These are phyloP conservation scores for Rousettus leschenaultii DNA, from an alignment of 2,113 vertebrate species.

Conservation along the genomic window DNA sequence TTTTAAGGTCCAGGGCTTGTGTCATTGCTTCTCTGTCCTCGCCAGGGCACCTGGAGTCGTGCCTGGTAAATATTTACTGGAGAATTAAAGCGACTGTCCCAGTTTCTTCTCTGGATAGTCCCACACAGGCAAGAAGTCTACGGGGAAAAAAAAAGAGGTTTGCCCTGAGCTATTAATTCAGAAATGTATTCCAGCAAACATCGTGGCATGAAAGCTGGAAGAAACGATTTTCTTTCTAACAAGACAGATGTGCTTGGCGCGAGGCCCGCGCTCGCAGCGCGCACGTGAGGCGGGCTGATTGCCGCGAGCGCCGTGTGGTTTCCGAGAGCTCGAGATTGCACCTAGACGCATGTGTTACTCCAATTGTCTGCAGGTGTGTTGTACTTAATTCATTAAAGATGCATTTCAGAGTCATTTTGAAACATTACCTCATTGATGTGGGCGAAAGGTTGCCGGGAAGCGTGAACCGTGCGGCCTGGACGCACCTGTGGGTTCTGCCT, in stretches of 20 bases:
- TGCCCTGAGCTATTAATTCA: not conserved
- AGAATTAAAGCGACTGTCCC: too few relatives aligned
- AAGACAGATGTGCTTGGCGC: slow-evolving; percentile 26
- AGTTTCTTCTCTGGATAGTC: not conserved
- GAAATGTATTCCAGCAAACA: not conserved
- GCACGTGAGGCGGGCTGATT: not conserved
- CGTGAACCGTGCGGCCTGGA: not conserved
- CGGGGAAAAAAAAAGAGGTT: not conserved
- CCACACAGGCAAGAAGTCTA: not conserved
- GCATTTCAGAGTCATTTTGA: not conserved
- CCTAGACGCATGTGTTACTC: not conserved
- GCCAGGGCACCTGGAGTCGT: fast-evolving
- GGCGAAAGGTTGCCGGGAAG: slow-evolving; percentile 28
- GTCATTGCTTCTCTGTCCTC: fast-evolving
- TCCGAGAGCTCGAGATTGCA: slow-evolving; percentile 29
- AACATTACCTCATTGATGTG: not conserved
- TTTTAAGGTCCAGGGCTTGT: not conserved
- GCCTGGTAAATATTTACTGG: not conserved
- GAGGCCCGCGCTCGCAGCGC: not conserved
- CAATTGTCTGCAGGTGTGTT: slow-evolving; percentile 25
- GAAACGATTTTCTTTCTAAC: not conserved
- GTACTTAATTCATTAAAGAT: slow-evolving; percentile 34
- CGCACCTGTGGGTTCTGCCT: not conserved
- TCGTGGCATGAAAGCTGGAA: not conserved
- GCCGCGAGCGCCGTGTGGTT: not conserved